Evolutionary conservation across 2,888 invertebrate genomes (phyloP).

Genomic region (Phalangium opilio): DNA sequence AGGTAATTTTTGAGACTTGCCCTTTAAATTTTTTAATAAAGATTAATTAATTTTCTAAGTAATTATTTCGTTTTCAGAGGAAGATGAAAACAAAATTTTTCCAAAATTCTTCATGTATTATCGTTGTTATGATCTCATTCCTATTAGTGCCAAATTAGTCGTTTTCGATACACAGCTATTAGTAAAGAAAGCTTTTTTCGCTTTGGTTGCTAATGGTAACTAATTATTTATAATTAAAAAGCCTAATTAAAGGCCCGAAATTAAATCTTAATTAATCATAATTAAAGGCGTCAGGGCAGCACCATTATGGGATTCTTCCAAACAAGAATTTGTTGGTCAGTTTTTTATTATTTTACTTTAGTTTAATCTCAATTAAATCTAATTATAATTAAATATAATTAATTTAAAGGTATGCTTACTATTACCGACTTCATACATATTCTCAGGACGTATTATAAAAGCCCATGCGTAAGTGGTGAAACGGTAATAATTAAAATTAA

Average conservation of each 20-base stretch:
- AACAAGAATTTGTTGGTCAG: conserved; percentile 76
- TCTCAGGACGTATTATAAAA: conserved; percentile 91
- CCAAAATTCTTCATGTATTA: conserved; percentile 99
- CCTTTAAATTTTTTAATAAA: no score
- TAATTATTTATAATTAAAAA: conserved; percentile 7
- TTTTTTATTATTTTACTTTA: conserved; percentile 1
- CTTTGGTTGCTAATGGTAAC: conserved; percentile 91
- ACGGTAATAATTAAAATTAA: background rate
- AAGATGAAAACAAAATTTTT: conserved; percentile 92
- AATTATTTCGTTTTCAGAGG: conserved; percentile 52
- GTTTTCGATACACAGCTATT: conserved; percentile 97
- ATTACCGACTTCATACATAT: conserved; percentile 99
- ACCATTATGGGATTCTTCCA: conserved; percentile 87
- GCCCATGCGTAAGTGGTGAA: conserved; percentile 39
- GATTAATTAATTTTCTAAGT: background rate
- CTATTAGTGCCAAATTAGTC: conserved; percentile 96
- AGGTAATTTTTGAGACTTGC: conserved; percentile 18
- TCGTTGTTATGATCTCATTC: conserved; percentile 99
- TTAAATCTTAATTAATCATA: conserved; percentile 4
- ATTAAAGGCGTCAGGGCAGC: conserved; percentile 80
- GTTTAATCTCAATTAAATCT: no score
- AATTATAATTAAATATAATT: conserved; percentile 4
- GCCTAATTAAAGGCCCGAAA: background rate
- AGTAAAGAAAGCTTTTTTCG: conserved; percentile 92
- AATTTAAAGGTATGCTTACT: conserved; percentile 63